Evolutionary conservation across 2,888 invertebrate genomes (phyloP), one percentile per base, ranked within the genome.

Genomic region (Ornithoptera alexandrae): DNA sequence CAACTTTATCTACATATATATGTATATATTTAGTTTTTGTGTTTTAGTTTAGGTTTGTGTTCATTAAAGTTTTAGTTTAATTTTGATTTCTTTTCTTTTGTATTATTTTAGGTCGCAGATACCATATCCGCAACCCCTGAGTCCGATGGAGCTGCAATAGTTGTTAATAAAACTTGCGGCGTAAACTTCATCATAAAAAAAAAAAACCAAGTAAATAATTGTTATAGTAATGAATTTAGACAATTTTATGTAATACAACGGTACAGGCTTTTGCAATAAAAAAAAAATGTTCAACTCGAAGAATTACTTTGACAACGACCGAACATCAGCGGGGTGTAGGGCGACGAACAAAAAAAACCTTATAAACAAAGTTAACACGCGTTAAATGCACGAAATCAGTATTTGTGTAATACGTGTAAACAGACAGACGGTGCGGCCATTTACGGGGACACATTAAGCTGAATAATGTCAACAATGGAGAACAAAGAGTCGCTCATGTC

Each of bases 381-480:
- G 78, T 88, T 83, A 86, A 88, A 87, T 84, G 84, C 79, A 81
- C 84, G 71, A 87, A 86, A 87, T 88, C 82, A 84, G 79, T 87
- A 84, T 88, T 88, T 86, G 82, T 82, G 79, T 78, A 74, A 76
- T 76, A 72, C 73, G 69, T 73, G 74, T 77, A 77, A 75, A 84
- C 79, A 81, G 79, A 83, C 85, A 84, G 83, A 84, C 83, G 81
- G 83, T 73, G 78, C 76, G 76, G 78, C 84, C 81, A 87, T 89
- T 87, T 87, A 84, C 81, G 79, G 80, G 74, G 77, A 81, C 79
- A 86, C 87, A 89, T 90, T 87, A 86, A 81, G 78, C 75, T 78
- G 79, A 80, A 89, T 86, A 87, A 87, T 84, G 79, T 79, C 75
- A 74, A 85, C 81, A 85, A 84, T 74, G 71, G 73, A 61, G 72